Evolutionary conservation across 2,888 invertebrate genomes (phyloP).

Genomic region (Sesamia inferens): DNA sequence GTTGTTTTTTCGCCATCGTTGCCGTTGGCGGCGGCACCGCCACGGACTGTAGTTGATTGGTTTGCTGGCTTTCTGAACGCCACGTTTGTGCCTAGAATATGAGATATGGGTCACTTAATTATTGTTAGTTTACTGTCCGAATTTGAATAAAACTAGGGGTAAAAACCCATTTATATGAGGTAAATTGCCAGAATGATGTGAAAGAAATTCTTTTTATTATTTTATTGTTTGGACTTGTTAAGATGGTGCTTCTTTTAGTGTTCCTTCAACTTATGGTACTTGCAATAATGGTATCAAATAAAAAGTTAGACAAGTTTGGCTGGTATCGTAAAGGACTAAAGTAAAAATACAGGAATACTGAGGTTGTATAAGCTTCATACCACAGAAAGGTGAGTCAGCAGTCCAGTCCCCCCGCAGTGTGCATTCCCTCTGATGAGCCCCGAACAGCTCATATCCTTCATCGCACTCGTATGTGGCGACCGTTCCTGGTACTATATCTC

Average conservation of each 20-base stretch:
- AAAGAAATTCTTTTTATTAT: too few relatives aligned
- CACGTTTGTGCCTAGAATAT: constrained; percentile 93
- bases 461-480: constrained; percentile 95
- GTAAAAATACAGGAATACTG: background rate
- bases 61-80: constrained; percentile 96
- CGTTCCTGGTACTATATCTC: constrained; percentile 89
- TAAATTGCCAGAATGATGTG: background rate
- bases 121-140: background rate
- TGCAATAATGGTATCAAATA: too few relatives aligned
- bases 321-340: background rate
- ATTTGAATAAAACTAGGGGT: background rate
- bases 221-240: background rate
- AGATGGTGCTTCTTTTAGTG: background rate
- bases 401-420: constrained; percentile 94
- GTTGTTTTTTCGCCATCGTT: constrained; percentile 96
- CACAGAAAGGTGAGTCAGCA: constrained; percentile 95
- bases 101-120: background rate
- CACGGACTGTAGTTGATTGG: constrained; percentile 96
- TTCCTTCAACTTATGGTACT: background rate
- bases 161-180: background rate
- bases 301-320: too few relatives aligned
- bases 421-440: constrained; percentile 92
- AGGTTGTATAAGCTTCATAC: constrained; percentile 83
- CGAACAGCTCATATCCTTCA: constrained; percentile 96
- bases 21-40: constrained; percentile 95